A percentile compares a stretch with the other conserved stretches of the same genome.
Conservation (phyloP, 2,113 vertebrate species). For the Alexandromys fortis region DNA sequence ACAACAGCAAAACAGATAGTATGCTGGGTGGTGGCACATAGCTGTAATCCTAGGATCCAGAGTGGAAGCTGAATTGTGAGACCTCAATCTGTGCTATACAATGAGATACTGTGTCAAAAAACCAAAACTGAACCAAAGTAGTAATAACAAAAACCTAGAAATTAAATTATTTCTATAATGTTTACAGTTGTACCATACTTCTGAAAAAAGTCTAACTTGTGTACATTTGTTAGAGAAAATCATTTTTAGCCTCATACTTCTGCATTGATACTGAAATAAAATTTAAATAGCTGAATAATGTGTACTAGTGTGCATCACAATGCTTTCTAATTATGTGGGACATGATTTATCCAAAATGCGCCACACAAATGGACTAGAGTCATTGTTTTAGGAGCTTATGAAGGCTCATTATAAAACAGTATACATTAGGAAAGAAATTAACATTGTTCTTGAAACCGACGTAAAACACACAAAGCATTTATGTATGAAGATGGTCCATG, state of each 20-base stretch:
- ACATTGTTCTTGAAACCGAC: conserved; percentile 4
- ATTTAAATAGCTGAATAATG: neutral
- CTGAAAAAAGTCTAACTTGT: neutral
- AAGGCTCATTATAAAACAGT: neutral
- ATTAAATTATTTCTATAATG: neutral
- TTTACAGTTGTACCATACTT: neutral
- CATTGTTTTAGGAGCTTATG: neutral
- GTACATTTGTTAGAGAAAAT: neutral
- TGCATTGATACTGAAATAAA: neutral
- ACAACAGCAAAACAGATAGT: neutral
- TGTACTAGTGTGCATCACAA: neutral
- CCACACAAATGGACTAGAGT: neutral
- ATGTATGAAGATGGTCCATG: conserved; percentile 23
- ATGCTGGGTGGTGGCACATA: no score
- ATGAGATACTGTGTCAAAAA: neutral
- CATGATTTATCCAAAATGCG: conserved; percentile 17
- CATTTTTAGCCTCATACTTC: neutral
- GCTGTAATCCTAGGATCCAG: neutral
- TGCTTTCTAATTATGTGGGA: conserved; percentile 31
- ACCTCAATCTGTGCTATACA: neutral
- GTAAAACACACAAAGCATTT: conserved; percentile 18
- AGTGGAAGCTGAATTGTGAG: neutral
- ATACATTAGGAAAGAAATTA: conserved; percentile 25
- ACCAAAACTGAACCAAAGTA: neutral
- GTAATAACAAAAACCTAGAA: neutral